Percentiles rank a stretch among this genome's conserved stretches.
These are phyloP conservation scores for Callocephalon fimbriatum DNA, from an alignment of 2,113 vertebrate species.

Conservation along the genomic window DNA sequence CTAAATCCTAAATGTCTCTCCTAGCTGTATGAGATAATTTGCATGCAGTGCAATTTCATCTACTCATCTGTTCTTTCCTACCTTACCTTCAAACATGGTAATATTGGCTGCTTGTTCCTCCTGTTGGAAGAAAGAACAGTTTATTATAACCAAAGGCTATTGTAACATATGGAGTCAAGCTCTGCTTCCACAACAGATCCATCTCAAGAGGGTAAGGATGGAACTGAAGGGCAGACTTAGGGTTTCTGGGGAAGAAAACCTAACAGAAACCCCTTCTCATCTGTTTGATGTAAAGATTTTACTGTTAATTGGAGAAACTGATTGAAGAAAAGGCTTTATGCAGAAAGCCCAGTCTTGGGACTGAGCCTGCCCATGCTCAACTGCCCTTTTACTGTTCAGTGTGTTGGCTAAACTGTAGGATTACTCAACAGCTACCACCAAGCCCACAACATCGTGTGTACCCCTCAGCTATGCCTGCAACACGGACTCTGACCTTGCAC, in stretches of 20 bases:
- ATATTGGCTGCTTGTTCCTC: rapidly evolving
- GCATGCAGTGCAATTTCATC: neutral
- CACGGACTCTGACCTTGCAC: too few species aligned
- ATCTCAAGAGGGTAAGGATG: neutral
- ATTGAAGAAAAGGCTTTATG: neutral
- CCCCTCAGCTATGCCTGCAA: neutral
- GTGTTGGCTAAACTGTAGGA: neutral
- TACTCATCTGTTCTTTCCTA: neutral
- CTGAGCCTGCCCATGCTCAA: neutral
- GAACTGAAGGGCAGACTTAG: neutral
- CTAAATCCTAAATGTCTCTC: neutral
- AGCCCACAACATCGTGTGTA: neutral
- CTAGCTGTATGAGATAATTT: neutral
- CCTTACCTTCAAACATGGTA: neutral
- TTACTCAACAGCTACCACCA: rapidly evolving
- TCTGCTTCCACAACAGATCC: neutral
- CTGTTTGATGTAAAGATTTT: neutral
- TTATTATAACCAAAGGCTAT: neutral
- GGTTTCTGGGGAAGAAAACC: neutral
- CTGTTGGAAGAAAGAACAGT: neutral
- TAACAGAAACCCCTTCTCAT: neutral
- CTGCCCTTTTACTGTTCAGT: neutral
- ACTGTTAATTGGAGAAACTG: neutral
- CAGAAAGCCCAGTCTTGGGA: neutral
- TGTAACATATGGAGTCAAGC: neutral